Evolutionary conservation across 2,113 vertebrate genomes (phyloP), one percentile per base, ranked within the genome.

Genomic region (Seriola quinqueradiata): DNA sequence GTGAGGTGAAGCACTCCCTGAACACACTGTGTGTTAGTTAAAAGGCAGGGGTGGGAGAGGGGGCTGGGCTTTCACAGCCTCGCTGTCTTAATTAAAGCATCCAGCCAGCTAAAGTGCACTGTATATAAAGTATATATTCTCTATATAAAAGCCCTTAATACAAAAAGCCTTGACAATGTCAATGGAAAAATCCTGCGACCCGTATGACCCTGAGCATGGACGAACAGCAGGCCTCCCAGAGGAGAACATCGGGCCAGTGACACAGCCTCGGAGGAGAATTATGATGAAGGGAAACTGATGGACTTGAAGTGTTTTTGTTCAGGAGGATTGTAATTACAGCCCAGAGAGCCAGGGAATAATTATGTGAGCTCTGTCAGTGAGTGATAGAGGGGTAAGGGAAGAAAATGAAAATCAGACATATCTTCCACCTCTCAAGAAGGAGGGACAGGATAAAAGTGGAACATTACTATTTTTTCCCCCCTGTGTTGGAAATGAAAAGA

Each of bases 351-450:
- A 2, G 77, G 36, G 75, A 84, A 85, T 89, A 86, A 93, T 89
- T 84, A 83, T 48, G 63, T 46, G 80, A 78, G 68, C 66, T 74
- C 79, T 28, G 52, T 84, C 65, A 60, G 52, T 17, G 71, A 84
- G 25, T 76, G 83, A 89, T 87, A 46, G 73, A 85, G 36, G 75
- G 66, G 66, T 46, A 70, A 57, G 84, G 69, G 83, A 73, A 82
- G 84, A 87, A 89, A 89, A 92, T 89, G 72, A 90, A 87, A 79
- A 83, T 90, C 70, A 21, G 78, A 81, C 73, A 74, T 85, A 73
- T 89, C 79, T 70, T 79, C 70, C 67, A 54, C 66, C 75, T 84
- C 69, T 87, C 61, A 58, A 81, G 74, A 61, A 82, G 65, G 57
- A 82, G 40, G 32, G 46, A 52, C 1, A 2, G 38, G 46, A 55